phyloP scores from a whole-genome alignment of 2,888 invertebrate genomes.

The Allacma fusca region DNA sequence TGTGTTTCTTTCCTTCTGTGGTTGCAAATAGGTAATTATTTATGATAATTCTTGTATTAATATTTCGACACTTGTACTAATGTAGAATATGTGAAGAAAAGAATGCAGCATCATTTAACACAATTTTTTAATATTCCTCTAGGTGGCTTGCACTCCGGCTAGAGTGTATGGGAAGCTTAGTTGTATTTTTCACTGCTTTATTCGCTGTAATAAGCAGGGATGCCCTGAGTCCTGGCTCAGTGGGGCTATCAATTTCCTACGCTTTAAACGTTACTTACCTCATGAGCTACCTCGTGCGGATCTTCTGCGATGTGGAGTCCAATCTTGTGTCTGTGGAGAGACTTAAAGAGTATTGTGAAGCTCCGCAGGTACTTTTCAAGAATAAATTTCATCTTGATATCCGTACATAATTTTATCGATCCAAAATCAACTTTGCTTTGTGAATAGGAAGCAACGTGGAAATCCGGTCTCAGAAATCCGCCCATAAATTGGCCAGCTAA shows the following conservation, averaged over 20 bases:
- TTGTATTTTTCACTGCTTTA: slow-evolving; percentile 27
- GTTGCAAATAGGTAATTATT: background rate
- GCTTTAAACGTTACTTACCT: slow-evolving; percentile 87
- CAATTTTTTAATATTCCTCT: background rate
- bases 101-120: background rate
- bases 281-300: slow-evolving; percentile 93
- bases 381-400: background rate
- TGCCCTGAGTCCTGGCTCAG: background rate
- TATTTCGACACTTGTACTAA: background rate
- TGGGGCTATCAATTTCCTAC: background rate
- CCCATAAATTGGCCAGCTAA: slow-evolving; percentile 65
- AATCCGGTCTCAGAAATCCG: slow-evolving; percentile 52
- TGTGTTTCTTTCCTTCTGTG: background rate
- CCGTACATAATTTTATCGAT: background rate
- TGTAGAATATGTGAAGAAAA: too few species aligned
- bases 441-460: slow-evolving; percentile 62
- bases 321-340: slow-evolving; percentile 97
- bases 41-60: background rate
- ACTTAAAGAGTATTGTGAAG: slow-evolving; percentile 93
- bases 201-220: background rate
- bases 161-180: slow-evolving; percentile 58
- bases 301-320: slow-evolving; percentile 95
- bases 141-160: background rate
- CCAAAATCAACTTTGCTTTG: background rate
- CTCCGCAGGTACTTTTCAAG: slow-evolving; percentile 69